Conservation (phyloP, 2,113 vertebrate genomes). For the Paradoxurus hermaphroditus region DNA sequence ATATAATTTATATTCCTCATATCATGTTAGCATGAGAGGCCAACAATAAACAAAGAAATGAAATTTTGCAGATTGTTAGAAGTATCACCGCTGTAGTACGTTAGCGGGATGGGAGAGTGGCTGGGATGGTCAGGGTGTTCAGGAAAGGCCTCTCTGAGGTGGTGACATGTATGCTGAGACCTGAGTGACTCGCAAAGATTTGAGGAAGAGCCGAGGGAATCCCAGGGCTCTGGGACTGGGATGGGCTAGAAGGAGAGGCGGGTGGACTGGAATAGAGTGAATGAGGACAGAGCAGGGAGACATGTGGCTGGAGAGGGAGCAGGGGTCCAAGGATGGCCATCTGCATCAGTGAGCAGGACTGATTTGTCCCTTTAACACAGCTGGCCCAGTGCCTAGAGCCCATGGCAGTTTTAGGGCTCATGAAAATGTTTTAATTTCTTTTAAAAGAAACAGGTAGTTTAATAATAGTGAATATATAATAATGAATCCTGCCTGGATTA, state of each 20-base stretch:
- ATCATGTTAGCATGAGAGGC: background rate
- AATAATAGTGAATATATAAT: background rate
- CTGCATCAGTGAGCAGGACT: background rate
- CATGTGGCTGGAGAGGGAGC: background rate
- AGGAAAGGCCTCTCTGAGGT: background rate
- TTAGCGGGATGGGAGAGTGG: background rate
- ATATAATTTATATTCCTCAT: background rate
- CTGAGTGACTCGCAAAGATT: background rate
- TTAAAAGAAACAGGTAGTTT: background rate
- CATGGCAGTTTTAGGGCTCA: background rate
- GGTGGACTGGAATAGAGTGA: background rate
- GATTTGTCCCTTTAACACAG: background rate
- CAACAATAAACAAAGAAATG: background rate
- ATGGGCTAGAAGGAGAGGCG: background rate
- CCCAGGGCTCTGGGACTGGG: background rate
- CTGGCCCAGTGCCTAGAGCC: background rate
- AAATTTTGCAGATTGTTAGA: background rate
- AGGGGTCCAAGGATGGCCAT: background rate
- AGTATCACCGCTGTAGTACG: background rate
- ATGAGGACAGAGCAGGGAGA: background rate
- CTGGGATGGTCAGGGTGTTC: background rate
- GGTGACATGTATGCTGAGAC: background rate
- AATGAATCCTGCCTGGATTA: background rate
- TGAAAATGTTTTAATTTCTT: background rate
- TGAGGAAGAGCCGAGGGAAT: background rate